Evolutionary conservation across 2,113 vertebrate species (phyloP), one percentile per base, ranked within the genome.

Genomic region (Phaetusa simplex): DNA sequence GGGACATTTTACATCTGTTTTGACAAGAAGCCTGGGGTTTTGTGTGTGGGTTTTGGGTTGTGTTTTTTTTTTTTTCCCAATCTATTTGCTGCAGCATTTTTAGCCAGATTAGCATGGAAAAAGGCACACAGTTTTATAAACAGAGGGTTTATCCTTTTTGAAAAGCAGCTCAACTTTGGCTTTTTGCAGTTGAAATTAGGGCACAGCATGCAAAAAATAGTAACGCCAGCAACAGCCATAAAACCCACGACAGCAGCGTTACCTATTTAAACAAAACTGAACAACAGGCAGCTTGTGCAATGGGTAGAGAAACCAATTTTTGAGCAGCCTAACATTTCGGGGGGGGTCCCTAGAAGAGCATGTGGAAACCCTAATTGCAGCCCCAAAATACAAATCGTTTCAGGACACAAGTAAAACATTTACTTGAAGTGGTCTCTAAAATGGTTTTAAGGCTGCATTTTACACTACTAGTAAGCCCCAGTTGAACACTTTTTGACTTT

Each of bases 1-100:
- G 29, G 77, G 97, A 98, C 94, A 92, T 93, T 98, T 97, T 95
- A 97, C 98, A 98, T 98, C 98, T 98, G 98, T 43, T 97, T 97
- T 92, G 96, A 98, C 98, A 98, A 97, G 96, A 94, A 80, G 86
- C 91, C 92, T 86, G 90, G 84, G 81, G 56, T 97, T 96, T 96
- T 91, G 90, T 38, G 45, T 76, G 92, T 74, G 43, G 7, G 7
- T 19, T 58, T 21, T 13, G 47, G 18, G 4, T 56, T 45, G 45
- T 18, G 15, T 38, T 38, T 64, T n/a, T 47, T 59, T 49, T 16
- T 32, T 72, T 77, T 58, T 67, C 40, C 82, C 36, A 67, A 94
- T 95, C 92, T 93, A 42, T 77, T 93, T 93, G 71, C 66, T 85
- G 69, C 40, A 82, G 73, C 59, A 45, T 86, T 58, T 90, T 62